These are phyloP conservation scores for Aspidiotus destructor DNA, from an alignment of 2,888 invertebrate species.

Conservation along the genomic window DNA sequence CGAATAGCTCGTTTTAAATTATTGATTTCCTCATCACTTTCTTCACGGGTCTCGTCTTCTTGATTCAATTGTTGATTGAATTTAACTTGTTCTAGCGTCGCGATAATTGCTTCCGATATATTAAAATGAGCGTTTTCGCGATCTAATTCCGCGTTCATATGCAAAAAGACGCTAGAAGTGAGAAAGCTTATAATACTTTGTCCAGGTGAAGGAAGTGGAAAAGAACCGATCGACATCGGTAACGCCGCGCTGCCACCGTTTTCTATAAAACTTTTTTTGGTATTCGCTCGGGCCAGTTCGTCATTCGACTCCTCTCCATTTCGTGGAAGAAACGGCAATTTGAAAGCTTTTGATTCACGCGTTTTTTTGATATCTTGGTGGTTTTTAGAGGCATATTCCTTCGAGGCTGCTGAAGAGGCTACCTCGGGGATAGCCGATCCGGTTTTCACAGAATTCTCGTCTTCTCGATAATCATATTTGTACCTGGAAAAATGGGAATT, in stretches of 20 bases:
- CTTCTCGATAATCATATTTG: not conserved
- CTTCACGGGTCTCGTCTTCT: slow-evolving; percentile 47
- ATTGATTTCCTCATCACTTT: slow-evolving; percentile 58
- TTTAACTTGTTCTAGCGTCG: slow-evolving; percentile 65
- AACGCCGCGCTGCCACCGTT: slow-evolving; percentile 51
- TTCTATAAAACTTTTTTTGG: slow-evolving; percentile 47
- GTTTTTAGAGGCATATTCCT: not conserved
- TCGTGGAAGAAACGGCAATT: slow-evolving; percentile 25
- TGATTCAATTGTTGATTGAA: slow-evolving; percentile 49
- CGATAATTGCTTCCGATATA: slow-evolving; percentile 72
- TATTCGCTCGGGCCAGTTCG: slow-evolving; percentile 26
- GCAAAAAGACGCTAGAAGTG: slow-evolving; percentile 59
- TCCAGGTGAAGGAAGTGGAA: slow-evolving; percentile 54
- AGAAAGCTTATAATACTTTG: slow-evolving; percentile 65
- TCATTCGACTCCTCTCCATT: slow-evolving; percentile 35
- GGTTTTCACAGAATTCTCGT: not conserved
- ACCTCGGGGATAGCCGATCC: not conserved
- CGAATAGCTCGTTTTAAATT: slow-evolving; percentile 55
- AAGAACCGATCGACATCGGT: slow-evolving; percentile 52
- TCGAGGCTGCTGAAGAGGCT: not conserved
- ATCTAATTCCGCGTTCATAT: slow-evolving; percentile 65
- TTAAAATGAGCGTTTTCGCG: slow-evolving; percentile 79
- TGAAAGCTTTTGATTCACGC: slow-evolving; percentile 16
- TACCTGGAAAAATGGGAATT: not conserved
- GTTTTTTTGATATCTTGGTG: slow-evolving; percentile 6